Percentiles rank a stretch among this genome's conserved stretches.
Conservation (phyloP, 2,113 vertebrate species). For the Nestor notabilis region DNA sequence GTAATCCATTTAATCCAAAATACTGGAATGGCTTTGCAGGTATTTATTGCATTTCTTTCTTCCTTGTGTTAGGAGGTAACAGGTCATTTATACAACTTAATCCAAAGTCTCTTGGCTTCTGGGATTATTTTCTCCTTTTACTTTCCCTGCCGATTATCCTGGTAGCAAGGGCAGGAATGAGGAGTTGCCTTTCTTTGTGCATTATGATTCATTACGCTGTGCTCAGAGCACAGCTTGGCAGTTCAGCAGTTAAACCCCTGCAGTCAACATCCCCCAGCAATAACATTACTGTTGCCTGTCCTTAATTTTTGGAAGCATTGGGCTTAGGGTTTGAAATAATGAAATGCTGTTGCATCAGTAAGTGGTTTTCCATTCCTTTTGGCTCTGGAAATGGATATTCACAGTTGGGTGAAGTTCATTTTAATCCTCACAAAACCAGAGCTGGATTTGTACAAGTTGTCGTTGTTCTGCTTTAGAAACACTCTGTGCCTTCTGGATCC, state of each 20-base stretch:
- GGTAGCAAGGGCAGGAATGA: background rate
- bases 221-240: background rate
- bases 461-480: conserved; percentile 56
- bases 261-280: background rate
- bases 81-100: conserved; percentile 55
- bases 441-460: conserved; percentile 59
- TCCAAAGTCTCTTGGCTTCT: conserved; percentile 12
- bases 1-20: conserved; percentile 58
- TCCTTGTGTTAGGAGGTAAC: conserved; percentile 7
- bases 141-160: background rate
- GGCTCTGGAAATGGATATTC: conserved; percentile 46
- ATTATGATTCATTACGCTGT: background rate
- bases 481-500: conserved; percentile 27
- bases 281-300: background rate
- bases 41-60: conserved; percentile 46
- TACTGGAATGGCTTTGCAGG: conserved; percentile 35
- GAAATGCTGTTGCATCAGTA: conserved; percentile 53
- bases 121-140: conserved; percentile 23
- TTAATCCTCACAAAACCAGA: conserved; percentile 67
- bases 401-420: conserved; percentile 65
- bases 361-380: conserved; percentile 62
- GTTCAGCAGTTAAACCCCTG: conserved; percentile 2
- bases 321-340: conserved; percentile 34
- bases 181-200: background rate
- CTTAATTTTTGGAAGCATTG: background rate